Evolutionary conservation across 1,140 invertebrate species (phyloP), one percentile per base, ranked within the genome.

Genomic region (Hesperophylax magnus): DNA sequence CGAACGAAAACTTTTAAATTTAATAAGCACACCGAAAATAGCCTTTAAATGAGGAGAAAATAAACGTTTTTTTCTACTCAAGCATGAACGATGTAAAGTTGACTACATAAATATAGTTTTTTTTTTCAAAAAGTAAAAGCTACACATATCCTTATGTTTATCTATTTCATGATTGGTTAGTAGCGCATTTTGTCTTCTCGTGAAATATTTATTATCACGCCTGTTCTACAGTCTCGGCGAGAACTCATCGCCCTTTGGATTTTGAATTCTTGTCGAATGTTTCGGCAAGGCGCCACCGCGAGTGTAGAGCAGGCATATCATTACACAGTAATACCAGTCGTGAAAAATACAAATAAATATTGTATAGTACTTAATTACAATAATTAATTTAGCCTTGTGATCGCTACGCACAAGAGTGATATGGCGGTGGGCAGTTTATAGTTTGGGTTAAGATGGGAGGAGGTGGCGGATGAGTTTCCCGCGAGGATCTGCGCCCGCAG

Each of bases 401-500:
- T 31, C 15, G 78, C 78, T 24, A 79, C 72, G 63, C 78, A 80
- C 20, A 82, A 34, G 7, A 77, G 39, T 53, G 88, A 85, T 85
- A 88, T 85, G 81, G 88, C 85, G 60, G 86, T 85, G 39, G 88
- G 88, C 24, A 88, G 79, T 17, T 53, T 85, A 11, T 85, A 14
- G 22, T 60, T n/a, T 5, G 80, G 82, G 72, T 47, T 77, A 67
- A 85, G 72, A 5, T 47, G 71, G 6, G 74, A 39, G 14, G 79
- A 76, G 1, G 90, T 89, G 0, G 91, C 90, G 15, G 91, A 91
- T 58, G 90, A 91, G 85, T 92, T 92, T 1, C 92, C 92, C 0
- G 91, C 88, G 5, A 92, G 85, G 81, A 92, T 92, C 81, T 91
- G 87, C 5, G 89, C 91, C 8, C 91, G 87, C 39, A 92, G 88